These are phyloP conservation scores for Plebejus melissa DNA, from an alignment of 2,888 invertebrate genomes.

Conservation along the genomic window DNA sequence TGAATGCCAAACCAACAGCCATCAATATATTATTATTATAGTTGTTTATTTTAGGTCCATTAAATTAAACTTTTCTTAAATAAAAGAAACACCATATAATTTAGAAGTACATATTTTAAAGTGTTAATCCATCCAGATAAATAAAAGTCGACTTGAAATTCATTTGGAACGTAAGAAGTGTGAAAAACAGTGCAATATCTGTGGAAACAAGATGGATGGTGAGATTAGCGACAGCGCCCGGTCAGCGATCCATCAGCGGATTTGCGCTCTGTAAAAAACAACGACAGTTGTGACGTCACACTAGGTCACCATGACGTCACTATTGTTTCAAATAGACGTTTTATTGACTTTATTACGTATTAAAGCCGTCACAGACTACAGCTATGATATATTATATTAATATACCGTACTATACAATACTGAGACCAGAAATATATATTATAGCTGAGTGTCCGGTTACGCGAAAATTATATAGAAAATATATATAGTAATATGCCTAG, in stretches of 20 bases:
- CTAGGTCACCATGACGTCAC: neutral
- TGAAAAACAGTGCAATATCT: conserved; percentile 24
- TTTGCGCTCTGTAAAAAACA: conserved; percentile 31
- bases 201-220: conserved; percentile 25
- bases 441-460: no score
- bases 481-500: no score
- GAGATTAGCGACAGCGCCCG: conserved; percentile 34
- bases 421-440: no score
- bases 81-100: no score
- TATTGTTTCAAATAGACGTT: neutral
- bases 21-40: no score
- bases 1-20: no score
- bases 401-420: no score
- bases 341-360: neutral
- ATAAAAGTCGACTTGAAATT: conserved; percentile 15
- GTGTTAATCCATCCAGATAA: neutral
- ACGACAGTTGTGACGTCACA: neutral
- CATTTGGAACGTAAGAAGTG: neutral
- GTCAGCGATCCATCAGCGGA: conserved; percentile 39
- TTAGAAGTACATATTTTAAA: neutral
- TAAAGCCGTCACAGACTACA: no score
- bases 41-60: no score
- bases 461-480: no score
- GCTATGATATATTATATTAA: no score
- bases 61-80: no score